These are phyloP conservation scores for Microplitis manilae DNA, from an alignment of 2,888 invertebrate genomes.

Conservation along the genomic window DNA sequence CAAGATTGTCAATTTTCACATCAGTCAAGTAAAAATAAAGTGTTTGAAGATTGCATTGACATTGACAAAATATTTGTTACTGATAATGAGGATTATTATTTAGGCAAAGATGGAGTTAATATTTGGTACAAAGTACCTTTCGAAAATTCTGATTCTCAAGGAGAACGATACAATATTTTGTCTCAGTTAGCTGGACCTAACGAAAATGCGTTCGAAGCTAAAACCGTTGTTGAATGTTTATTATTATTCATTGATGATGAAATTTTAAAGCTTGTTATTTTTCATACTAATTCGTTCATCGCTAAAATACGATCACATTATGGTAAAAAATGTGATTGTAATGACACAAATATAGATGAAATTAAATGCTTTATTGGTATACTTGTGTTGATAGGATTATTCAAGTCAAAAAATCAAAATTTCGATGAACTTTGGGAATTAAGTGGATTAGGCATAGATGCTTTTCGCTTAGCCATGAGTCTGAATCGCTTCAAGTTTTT, in stretches of 20 bases:
- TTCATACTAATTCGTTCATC: background rate
- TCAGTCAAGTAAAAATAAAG: background rate
- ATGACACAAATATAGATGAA: background rate
- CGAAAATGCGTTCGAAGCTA: background rate
- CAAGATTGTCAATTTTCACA: background rate
- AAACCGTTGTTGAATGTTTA: background rate
- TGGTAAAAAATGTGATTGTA: background rate
- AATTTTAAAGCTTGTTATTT: background rate
- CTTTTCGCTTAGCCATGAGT: background rate
- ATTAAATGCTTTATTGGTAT: background rate
- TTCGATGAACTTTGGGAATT: background rate
- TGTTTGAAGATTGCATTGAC: background rate
- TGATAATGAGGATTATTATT: background rate
- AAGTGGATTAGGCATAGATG: conserved; percentile 6
- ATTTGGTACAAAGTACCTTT: background rate
- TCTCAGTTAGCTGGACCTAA: background rate
- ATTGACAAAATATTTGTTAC: background rate
- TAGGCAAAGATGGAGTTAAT: background rate
- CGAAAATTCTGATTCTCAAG: background rate
- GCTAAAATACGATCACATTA: background rate
- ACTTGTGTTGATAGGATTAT: conserved; percentile 2
- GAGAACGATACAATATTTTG: background rate
- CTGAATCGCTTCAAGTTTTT: conserved; percentile 1
- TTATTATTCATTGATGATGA: background rate
- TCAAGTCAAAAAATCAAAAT: conserved; percentile 10